phyloP scores from a whole-genome alignment of 2,113 vertebrate species.

The Campylomormyrus tamandua region DNA sequence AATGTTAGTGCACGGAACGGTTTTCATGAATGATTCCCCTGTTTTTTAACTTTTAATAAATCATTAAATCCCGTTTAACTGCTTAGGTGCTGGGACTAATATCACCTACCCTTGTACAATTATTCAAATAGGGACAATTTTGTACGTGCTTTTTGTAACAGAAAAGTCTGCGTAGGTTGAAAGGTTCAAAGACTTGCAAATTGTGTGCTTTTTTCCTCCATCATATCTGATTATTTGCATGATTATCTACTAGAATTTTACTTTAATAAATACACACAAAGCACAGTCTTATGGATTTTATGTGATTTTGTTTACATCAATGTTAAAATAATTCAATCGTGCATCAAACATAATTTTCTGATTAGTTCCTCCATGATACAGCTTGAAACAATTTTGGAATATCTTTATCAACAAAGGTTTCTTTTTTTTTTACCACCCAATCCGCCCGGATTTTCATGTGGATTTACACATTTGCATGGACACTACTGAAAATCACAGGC shows the following conservation, averaged over 20 bases:
- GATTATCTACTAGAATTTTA: constrained; percentile 49
- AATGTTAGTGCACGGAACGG: not conserved
- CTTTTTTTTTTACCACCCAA: not conserved
- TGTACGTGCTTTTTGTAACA: constrained; percentile 61
- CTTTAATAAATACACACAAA: not conserved
- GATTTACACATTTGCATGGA: not conserved
- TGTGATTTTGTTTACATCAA: not conserved
- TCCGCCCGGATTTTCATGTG: not conserved
- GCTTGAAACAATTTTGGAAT: not conserved
- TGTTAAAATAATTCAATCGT: not conserved
- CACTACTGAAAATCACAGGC: not conserved
- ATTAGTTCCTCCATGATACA: not conserved
- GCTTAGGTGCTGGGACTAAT: constrained; percentile 71
- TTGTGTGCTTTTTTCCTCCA: not conserved
- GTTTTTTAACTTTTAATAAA: not conserved
- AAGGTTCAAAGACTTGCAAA: not conserved
- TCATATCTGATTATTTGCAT: not conserved
- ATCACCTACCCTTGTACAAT: constrained; percentile 71
- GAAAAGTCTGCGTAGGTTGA: not conserved
- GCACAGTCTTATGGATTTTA: not conserved
- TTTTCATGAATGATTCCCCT: not conserved
- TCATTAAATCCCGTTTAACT: constrained; percentile 47
- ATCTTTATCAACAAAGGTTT: constrained; percentile 42
- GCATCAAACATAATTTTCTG: not conserved
- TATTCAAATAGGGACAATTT: constrained; percentile 70